phyloP scores from a whole-genome alignment of 2,888 invertebrate species.

The Lingula anatina region DNA sequence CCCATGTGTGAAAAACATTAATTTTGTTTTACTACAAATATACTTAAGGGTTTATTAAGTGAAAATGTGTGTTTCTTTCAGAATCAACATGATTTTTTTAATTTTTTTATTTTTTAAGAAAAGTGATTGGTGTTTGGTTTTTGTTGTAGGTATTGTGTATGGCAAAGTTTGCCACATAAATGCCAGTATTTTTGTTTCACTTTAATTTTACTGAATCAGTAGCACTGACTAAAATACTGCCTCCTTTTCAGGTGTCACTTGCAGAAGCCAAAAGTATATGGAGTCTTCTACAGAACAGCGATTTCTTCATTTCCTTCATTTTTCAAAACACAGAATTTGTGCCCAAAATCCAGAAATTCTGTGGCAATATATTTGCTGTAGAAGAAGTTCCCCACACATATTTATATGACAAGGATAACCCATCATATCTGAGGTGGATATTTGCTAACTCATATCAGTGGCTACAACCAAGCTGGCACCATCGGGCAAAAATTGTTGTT shows the following conservation, averaged over 20 bases:
- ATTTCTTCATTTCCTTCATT: background rate
- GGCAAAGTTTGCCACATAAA: too few species aligned
- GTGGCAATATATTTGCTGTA: background rate
- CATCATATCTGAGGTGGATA: background rate
- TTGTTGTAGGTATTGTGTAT: too few species aligned
- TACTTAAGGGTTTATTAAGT: too few species aligned
- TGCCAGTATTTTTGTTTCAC: too few species aligned
- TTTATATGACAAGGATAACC: background rate
- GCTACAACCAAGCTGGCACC: background rate
- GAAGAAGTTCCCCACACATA: background rate
- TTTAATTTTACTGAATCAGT: too few species aligned
- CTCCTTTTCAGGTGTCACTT: background rate
- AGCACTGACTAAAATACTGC: too few species aligned
- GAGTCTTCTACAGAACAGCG: background rate
- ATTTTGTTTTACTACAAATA: too few species aligned
- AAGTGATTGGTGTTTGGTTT: too few species aligned
- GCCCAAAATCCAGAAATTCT: background rate
- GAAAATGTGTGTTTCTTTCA: too few species aligned
- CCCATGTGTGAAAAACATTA: too few species aligned
- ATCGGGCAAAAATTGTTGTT: background rate
- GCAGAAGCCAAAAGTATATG: background rate
- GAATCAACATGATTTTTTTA: too few species aligned
- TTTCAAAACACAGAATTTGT: background rate
- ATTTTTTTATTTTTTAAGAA: too few species aligned
- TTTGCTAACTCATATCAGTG: background rate